Evolutionary conservation across 2,113 vertebrate genomes (phyloP).

Genomic region (Pteruthius melanotis): DNA sequence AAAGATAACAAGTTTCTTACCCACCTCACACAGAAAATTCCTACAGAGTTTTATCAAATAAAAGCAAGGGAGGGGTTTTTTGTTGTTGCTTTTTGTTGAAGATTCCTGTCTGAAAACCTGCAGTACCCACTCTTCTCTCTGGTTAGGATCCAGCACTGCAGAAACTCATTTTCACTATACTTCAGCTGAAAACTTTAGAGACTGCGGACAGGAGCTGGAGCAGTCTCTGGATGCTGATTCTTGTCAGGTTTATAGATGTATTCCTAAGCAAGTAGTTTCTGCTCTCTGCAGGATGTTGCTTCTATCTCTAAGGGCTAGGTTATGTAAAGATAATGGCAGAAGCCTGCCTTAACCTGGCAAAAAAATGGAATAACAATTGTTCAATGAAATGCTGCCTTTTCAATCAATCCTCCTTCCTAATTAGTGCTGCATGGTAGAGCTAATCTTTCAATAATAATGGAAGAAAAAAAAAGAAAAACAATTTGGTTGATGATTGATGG

Average conservation of each 20-base stretch:
- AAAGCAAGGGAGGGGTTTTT: neutral
- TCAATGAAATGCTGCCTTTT: neutral
- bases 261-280: slow-evolving; percentile 61
- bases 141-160: slow-evolving; percentile 62
- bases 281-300: slow-evolving; percentile 62
- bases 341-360: slow-evolving; percentile 26
- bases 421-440: slow-evolving; percentile 7
- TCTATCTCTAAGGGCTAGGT: slow-evolving; percentile 39
- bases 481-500: slow-evolving; percentile 13
- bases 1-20: neutral
- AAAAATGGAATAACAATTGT: neutral
- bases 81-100: slow-evolving; percentile 9
- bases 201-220: slow-evolving; percentile 48
- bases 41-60: neutral
- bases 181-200: slow-evolving; percentile 66
- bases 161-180: slow-evolving; percentile 53
- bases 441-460: slow-evolving; percentile 31
- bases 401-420: neutral
- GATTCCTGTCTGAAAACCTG: slow-evolving; percentile 10
- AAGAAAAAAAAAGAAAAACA: neutral
- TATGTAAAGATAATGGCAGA: slow-evolving; percentile 61
- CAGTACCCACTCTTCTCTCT: slow-evolving; percentile 28
- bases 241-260: slow-evolving; percentile 69
- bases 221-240: slow-evolving; percentile 65
- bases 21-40: neutral